Percentiles rank a stretch among this genome's conserved stretches.
Conservation (phyloP, 2,888 invertebrate genomes). For the Drosophila algonquin region DNA sequence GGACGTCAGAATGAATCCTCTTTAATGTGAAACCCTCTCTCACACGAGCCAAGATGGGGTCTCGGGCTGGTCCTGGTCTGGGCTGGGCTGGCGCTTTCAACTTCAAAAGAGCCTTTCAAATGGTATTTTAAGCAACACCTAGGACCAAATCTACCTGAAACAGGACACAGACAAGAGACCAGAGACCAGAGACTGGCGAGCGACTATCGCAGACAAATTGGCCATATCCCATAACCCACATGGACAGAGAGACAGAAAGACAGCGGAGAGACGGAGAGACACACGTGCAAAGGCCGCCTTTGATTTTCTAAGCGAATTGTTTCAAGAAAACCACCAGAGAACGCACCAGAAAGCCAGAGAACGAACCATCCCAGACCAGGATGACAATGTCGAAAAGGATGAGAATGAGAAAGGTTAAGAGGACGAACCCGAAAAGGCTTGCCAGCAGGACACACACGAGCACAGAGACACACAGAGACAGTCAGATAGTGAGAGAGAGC, state of each 20-base stretch:
- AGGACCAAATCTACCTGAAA: conserved; percentile 33
- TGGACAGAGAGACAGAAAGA: conserved; percentile 24
- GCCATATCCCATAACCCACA: conserved; percentile 63
- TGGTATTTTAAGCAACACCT: conserved; percentile 76
- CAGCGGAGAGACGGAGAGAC: conserved; percentile 17
- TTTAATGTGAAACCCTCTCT: neutral
- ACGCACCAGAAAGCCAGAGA: conserved; percentile 20
- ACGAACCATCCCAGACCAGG: neutral
- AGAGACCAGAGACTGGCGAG: conserved; percentile 30
- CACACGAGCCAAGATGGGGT: conserved; percentile 32
- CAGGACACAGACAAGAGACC: neutral
- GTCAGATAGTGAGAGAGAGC: neutral
- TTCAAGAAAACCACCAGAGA: conserved; percentile 81
- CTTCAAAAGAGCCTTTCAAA: conserved; percentile 74
- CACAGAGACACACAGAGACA: conserved; percentile 6
- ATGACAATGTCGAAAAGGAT: neutral
- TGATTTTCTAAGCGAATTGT: conserved; percentile 83
- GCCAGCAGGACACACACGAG: conserved; percentile 60
- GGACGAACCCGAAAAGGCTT: conserved; percentile 38
- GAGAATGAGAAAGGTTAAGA: conserved; percentile 23
- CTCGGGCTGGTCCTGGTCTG: neutral
- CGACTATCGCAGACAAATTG: conserved; percentile 71
- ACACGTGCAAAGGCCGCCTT: conserved; percentile 65
- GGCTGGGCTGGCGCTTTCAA: conserved; percentile 50
- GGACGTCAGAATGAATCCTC: neutral